Conservation (phyloP, 2,797 vertebrate species). For the Mallotus villosus region DNA sequence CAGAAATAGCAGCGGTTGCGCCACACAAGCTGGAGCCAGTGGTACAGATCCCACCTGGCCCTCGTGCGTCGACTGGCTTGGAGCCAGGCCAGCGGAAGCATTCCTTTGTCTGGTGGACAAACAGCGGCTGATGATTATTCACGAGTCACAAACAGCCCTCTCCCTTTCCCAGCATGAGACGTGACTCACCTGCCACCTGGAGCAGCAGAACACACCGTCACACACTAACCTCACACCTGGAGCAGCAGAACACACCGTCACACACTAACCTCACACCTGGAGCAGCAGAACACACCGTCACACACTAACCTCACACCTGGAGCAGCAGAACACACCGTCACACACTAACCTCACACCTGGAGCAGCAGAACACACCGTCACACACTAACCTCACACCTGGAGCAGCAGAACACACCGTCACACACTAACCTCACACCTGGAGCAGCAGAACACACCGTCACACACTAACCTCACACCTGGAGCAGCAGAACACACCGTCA, state of each 20-base stretch:
- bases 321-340: too few species aligned
- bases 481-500: too few species aligned
- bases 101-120: constrained; percentile 54
- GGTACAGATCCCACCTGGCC: background rate
- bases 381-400: background rate
- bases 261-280: background rate
- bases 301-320: background rate
- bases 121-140: constrained; percentile 41
- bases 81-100: constrained; percentile 49
- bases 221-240: constrained; percentile 19
- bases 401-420: too few species aligned
- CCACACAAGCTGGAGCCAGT: constrained; percentile 4
- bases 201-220: constrained; percentile 43
- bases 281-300: too few species aligned
- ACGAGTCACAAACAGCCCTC: constrained; percentile 30
- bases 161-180: constrained; percentile 20
- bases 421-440: background rate
- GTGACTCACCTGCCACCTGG: constrained; percentile 34
- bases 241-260: constrained; percentile 44
- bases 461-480: background rate
- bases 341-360: background rate
- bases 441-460: too few species aligned
- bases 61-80: constrained; percentile 51
- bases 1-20: constrained; percentile 20
- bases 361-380: too few species aligned